Percentiles rank a stretch among this genome's conserved stretches.
Evolutionary conservation across 2,113 vertebrate genomes (phyloP).

Genomic region (Reinhardtius hippoglossoides): DNA sequence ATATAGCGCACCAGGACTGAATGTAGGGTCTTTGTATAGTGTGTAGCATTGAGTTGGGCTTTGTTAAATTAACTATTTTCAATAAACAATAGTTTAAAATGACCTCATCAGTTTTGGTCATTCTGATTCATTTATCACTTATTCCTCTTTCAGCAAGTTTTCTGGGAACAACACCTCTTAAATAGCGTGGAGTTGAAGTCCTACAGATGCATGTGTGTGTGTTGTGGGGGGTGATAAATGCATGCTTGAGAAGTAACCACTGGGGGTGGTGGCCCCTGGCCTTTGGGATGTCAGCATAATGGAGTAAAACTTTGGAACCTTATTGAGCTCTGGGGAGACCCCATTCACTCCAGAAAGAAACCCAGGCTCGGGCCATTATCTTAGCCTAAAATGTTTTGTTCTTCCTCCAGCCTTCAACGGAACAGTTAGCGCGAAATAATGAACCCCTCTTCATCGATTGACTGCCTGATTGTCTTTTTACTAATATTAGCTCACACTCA

Average conservation of each 20-base stretch:
- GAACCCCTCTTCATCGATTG: conserved; percentile 67
- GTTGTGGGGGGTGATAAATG: conserved; percentile 56
- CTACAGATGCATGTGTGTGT: background rate
- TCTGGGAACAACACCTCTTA: conserved; percentile 20
- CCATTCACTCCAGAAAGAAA: conserved; percentile 68
- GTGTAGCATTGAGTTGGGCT: background rate
- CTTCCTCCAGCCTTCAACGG: conserved; percentile 42
- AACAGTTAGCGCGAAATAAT: conserved; percentile 70
- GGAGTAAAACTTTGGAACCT: conserved; percentile 70
- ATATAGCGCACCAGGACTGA: too few relatives aligned
- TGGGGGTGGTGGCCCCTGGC: conserved; percentile 72
- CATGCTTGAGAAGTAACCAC: conserved; percentile 70
- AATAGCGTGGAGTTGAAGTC: conserved; percentile 15
- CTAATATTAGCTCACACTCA: conserved; percentile 40
- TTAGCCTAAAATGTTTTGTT: conserved; percentile 73
- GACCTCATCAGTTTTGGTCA: background rate
- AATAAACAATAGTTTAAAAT: background rate
- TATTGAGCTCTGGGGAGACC: conserved; percentile 75
- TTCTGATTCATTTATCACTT: conserved; percentile 6
- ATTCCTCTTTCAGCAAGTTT: background rate
- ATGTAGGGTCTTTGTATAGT: background rate
- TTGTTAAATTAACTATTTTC: background rate
- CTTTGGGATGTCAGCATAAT: conserved; percentile 75
- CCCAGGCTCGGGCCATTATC: conserved; percentile 67
- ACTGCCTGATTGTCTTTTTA: conserved; percentile 53